Percentiles rank a stretch among this genome's conserved stretches.
phyloP scores from a whole-genome alignment of 2,113 vertebrate species.

The Numida meleagris region DNA sequence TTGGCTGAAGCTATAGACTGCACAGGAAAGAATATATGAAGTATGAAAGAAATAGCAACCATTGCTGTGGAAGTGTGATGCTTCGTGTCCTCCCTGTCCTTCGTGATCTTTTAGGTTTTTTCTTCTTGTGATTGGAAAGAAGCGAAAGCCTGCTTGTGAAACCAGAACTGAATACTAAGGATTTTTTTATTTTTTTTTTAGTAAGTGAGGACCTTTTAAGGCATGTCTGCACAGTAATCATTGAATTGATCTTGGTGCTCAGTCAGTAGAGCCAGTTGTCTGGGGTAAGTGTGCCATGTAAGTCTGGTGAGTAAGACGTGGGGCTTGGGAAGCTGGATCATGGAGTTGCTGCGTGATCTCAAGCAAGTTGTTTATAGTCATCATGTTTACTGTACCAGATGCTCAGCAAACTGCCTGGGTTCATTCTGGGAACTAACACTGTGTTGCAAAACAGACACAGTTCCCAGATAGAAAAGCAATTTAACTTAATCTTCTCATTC shows the following conservation, averaged over 20 bases:
- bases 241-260: not conserved
- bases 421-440: conserved; percentile 19
- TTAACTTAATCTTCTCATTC: not conserved
- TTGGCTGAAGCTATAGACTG: not conserved
- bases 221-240: not conserved
- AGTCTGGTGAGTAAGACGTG: not conserved
- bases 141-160: not conserved
- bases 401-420: not conserved
- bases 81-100: not conserved
- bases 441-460: not conserved
- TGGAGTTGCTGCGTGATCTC: not conserved
- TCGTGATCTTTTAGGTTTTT: not conserved
- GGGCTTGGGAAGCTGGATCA: not conserved
- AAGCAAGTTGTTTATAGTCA: conserved; percentile 44
- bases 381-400: conserved; percentile 42
- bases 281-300: not conserved
- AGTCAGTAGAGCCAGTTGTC: not conserved
- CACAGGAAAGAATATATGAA: not conserved
- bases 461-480: conserved; percentile 37
- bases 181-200: not conserved
- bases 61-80: not conserved
- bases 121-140: not conserved
- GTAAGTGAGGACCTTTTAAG: not conserved
- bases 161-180: not conserved
- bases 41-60: not conserved